Conservation (phyloP, 1,140 invertebrate genomes). For the Leguminivora glycinivorella region DNA sequence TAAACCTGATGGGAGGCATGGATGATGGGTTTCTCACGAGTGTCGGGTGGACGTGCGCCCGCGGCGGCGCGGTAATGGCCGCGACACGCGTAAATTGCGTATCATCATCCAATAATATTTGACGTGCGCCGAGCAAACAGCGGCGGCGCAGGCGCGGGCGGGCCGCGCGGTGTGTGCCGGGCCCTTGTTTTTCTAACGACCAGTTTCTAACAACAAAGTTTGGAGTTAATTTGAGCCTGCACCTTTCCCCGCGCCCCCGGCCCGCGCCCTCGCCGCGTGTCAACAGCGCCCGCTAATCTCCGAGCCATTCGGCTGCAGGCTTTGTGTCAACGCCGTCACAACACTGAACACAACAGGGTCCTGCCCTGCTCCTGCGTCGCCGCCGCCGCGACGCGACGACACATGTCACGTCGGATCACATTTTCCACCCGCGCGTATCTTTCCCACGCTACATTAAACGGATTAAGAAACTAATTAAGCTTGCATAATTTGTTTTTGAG, state of each 20-base stretch:
- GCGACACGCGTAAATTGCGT: constrained; percentile 55
- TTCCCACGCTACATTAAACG: constrained; percentile 26
- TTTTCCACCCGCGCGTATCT: constrained; percentile 10
- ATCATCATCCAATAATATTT: constrained; percentile 66
- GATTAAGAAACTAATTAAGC: constrained; percentile 27
- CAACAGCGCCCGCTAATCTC: neutral
- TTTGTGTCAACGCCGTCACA: constrained; percentile 6
- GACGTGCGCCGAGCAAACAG: constrained; percentile 44
- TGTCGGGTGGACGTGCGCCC: constrained; percentile 9
- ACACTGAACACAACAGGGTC: neutral
- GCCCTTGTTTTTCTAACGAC: constrained; percentile 19
- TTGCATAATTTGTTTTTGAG: constrained; percentile 20
- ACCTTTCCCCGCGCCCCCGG: neutral
- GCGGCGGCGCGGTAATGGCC: neutral
- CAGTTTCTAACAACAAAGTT: constrained; percentile 27
- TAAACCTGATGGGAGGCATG: constrained; percentile 2
- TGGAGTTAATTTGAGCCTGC: constrained; percentile 20
- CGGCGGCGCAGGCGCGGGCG: constrained; percentile 20
- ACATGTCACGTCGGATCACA: constrained; percentile 14
- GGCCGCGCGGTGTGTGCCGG: constrained; percentile 24
- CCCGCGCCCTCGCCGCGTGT: neutral
- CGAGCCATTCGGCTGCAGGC: neutral
- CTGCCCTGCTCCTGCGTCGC: neutral
- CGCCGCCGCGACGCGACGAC: neutral
- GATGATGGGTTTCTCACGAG: constrained; percentile 24